Percentiles rank a stretch among this genome's conserved stretches.
Evolutionary conservation across 2,888 invertebrate genomes (phyloP).

Genomic region (Ophion ellenae): DNA sequence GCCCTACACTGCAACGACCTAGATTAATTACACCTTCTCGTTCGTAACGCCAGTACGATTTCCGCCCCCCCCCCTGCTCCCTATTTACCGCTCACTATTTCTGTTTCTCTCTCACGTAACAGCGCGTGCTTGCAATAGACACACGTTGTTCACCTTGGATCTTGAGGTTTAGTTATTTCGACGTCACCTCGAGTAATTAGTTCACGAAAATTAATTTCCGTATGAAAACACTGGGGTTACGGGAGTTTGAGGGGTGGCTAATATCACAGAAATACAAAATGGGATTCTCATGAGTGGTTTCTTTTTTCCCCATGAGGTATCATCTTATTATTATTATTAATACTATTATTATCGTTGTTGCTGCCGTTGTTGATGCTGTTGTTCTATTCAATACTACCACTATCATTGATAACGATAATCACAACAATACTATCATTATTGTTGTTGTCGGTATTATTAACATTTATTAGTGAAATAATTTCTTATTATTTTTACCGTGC

Average conservation of each 20-base stretch:
- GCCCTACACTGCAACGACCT: constrained; percentile 37
- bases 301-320: neutral
- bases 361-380: too few relatives aligned
- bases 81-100: neutral
- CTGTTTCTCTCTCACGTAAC: constrained; percentile 50
- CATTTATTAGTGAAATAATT: too few relatives aligned
- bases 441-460: too few relatives aligned
- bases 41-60: constrained; percentile 45
- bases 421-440: too few relatives aligned
- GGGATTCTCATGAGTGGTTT: neutral
- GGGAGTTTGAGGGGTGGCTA: neutral
- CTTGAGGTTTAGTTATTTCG: constrained; percentile 34
- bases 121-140: constrained; percentile 24
- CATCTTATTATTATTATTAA: neutral
- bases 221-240: neutral
- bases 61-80: neutral
- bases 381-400: too few relatives aligned
- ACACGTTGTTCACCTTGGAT: constrained; percentile 16
- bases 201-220: constrained; percentile 27
- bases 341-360: too few relatives aligned
- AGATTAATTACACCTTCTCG: constrained; percentile 62
- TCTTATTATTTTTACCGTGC: too few relatives aligned
- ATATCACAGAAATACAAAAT: neutral
- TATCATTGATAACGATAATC: too few relatives aligned
- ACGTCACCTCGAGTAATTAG: constrained; percentile 44